Base-by-base conservation (phyloP, 2,888 invertebrate genomes). In the Conistra vaccinii region DNA sequence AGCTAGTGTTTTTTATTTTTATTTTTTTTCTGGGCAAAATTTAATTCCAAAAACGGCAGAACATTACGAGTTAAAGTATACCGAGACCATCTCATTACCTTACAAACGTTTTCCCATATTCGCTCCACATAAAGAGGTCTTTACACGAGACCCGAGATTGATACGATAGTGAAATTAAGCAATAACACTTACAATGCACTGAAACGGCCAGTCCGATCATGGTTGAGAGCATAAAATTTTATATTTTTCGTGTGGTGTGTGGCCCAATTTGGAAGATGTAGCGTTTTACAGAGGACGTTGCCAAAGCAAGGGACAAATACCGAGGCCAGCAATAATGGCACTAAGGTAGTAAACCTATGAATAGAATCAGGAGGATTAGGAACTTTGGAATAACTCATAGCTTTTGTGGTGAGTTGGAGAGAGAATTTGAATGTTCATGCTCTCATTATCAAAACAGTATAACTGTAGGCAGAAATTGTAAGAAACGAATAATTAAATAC, bases 101-200 rank as follows among this genome's bases (percentile, higher is more conserved):
- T 68, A 66, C 66, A 74, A 84, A 73, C 66, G 73, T 76, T 75
- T 74, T 53, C 35, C 62, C 68, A 81, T 80, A 79, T 77, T 86
- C 80, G 77, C 81, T 83, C 81, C 69, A 84, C 74, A 80, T 86
- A 72, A 78, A 85, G 81, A 57, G 78, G 73, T 75, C 45, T 85
- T 86, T 77, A 88, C 78, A 89, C 57, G 78, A 65, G 85, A 85
- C 88, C 89, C 83, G 86, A 89, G 89, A 92, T 93, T 91, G 93
- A 92, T 91, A 91, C 89, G 93, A 94, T 95, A 94, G 93, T 92
- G 88, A 93, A 96, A 96, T 96, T 94, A 96, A 96, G 96, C 93
- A 94, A 95, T 96, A 96, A 96, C 96, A 94, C 93, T 96, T 94
- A 94, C 90, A 93, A 92, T 92, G 89, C 69, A 72, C 90, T 89